Evolutionary conservation across 2,113 vertebrate genomes (phyloP).

Genomic region (Grammomys dolichurus): DNA sequence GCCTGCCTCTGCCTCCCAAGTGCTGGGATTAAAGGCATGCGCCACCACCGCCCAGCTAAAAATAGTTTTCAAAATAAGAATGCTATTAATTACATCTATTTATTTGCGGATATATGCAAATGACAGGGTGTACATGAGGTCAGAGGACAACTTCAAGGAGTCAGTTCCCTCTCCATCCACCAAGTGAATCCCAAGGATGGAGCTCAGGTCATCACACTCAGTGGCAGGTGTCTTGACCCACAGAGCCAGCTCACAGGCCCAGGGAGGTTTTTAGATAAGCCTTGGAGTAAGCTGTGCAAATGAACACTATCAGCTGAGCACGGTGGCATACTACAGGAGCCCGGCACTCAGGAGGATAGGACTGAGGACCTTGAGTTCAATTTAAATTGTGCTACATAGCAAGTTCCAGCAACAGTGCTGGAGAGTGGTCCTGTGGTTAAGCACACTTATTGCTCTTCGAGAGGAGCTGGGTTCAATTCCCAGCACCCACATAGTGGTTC

Average conservation of each 20-base stretch:
- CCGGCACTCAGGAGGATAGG: background rate
- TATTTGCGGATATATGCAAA: background rate
- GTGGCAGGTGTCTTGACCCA: background rate
- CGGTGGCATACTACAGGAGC: background rate
- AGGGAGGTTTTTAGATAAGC: background rate
- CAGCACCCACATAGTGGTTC: background rate
- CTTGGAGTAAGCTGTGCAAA: background rate
- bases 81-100: background rate
- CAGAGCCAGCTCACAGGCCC: background rate
- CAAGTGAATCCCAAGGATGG: background rate
- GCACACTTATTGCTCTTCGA: background rate
- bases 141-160: background rate
- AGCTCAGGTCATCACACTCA: background rate
- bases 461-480: background rate
- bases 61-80: too few relatives aligned
- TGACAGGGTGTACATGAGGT: background rate
- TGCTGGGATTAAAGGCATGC: too few relatives aligned
- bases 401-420: background rate
- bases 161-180: background rate
- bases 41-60: too few relatives aligned
- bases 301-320: background rate
- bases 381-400: background rate
- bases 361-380: background rate
- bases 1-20: too few relatives aligned
- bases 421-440: background rate